Base-by-base conservation (phyloP, 2,113 vertebrate species). In the Sinosuthora webbiana region DNA sequence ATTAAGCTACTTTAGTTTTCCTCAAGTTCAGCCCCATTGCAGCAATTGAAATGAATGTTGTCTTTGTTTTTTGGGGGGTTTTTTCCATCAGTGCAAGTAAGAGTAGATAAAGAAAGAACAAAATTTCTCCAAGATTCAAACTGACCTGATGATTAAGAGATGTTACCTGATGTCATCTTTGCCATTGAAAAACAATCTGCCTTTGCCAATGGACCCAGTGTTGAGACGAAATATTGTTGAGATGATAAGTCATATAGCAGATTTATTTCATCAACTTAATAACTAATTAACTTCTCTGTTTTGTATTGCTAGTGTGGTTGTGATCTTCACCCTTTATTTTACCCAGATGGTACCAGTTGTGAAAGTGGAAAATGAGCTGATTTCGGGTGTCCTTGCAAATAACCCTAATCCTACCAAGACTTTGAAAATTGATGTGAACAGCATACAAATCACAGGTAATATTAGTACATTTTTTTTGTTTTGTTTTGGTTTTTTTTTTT, bases 401-500 rank as follows among this genome's bases (percentile, higher is more conserved):
- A 95, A 91, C 89, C 93, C 93, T 85, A 84, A 87, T 64, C 92
- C 97, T 88, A 89, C 93, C 11, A 62, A 93, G 83, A 93, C 63
- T 81, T 90, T 98, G 77, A 97, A 83, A 88, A 95, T 98, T 94
- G 98, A 98, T 96, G 81, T 95, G 69, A 95, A 92, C 94, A 98
- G 98, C 97, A 93, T 98, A 91, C 42, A 97, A 93, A 84, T 98
- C 84, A 94, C 93, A 98, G 98, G 98, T 98, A 98, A 97, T 70
- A 47, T 21, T 59, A 83, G 50, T 67, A 59, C n/a, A n/a, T n/a
- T n/a, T n/a, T n/a, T n/a, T n/a, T n/a, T n/a, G n/a, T n/a, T n/a
- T n/a, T n/a, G n/a, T n/a, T n/a, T n/a, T n/a, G n/a, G n/a, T n/a
- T n/a, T n/a, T n/a, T n/a, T n/a, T n/a, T n/a, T n/a, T n/a, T n/a